Conservation (phyloP, 2,888 invertebrate genomes). For the Drosophila nr. perissopoda region DNA sequence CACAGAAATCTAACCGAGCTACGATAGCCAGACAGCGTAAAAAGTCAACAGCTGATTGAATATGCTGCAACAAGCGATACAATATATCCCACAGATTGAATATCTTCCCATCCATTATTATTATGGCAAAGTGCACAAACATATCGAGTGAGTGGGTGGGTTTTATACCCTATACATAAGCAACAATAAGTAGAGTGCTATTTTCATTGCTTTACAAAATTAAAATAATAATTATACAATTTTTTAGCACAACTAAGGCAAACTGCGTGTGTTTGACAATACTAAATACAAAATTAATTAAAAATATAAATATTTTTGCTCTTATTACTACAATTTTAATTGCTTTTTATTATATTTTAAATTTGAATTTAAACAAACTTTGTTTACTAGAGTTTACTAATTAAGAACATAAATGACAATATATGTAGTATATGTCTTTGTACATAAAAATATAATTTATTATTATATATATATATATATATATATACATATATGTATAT, state of each 20-base stretch:
- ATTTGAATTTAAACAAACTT: not conserved
- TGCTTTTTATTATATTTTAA: not conserved
- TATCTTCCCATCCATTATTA: conserved; percentile 26
- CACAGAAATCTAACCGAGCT: conserved; percentile 29
- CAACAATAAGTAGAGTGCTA: not conserved
- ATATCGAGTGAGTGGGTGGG: not conserved
- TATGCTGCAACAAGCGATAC: conserved; percentile 15
- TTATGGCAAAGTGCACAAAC: conserved; percentile 13
- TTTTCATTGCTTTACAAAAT: not conserved
- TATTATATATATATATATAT: too few species aligned
- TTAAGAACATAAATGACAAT: not conserved
- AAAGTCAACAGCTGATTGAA: conserved; percentile 52
- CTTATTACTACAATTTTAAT: not conserved
- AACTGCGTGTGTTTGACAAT: not conserved
- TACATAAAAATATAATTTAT: not conserved
- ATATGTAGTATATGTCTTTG: not conserved
- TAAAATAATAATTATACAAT: not conserved
- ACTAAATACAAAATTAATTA: not conserved
- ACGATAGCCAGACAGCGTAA: conserved; percentile 23
- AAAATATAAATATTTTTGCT: not conserved
- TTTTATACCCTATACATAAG: not conserved
- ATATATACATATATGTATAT: too few species aligned
- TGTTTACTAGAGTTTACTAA: not conserved
- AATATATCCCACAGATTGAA: conserved; percentile 10
- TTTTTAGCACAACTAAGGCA: not conserved